Evolutionary conservation across 2,888 invertebrate species (phyloP).

Genomic region (Cephus rjabovi): DNA sequence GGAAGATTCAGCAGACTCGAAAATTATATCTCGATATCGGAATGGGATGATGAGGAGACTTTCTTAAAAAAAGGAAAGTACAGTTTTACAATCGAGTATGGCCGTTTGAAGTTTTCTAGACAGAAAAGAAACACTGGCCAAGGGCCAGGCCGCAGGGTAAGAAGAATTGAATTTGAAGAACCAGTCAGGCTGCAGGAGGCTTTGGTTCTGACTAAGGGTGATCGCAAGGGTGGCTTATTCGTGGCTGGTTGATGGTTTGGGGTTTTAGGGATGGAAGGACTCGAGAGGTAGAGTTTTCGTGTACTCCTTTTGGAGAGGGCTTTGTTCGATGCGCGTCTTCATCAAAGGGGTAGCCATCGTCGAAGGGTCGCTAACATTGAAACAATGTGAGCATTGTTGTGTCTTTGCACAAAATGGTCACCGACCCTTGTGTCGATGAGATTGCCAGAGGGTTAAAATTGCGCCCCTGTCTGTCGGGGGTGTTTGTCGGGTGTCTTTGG

Average conservation of each 20-base stretch:
- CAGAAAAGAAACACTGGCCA: neutral
- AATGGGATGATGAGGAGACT: neutral
- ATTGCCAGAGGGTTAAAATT: neutral
- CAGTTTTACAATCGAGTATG: neutral
- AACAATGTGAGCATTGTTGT: constrained; percentile 19
- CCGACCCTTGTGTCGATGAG: neutral
- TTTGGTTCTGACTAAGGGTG: neutral
- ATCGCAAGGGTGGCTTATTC: neutral
- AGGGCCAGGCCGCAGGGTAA: neutral
- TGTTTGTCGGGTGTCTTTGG: neutral
- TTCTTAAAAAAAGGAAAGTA: neutral
- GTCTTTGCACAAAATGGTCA: constrained; percentile 12
- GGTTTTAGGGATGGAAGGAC: constrained; percentile 15
- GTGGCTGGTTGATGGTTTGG: neutral
- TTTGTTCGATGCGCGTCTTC: neutral
- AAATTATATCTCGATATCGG: too few relatives aligned
- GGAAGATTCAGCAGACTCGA: too few relatives aligned
- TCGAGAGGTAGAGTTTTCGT: constrained; percentile 9
- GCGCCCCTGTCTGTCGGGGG: neutral
- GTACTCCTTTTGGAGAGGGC: neutral
- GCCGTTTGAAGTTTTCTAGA: neutral
- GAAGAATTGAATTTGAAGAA: neutral
- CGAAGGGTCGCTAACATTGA: constrained; percentile 13
- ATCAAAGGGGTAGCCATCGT: constrained; percentile 7
- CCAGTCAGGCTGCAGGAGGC: neutral